These are phyloP conservation scores for Syngnathus rostellatus DNA, from an alignment of 2,797 vertebrate genomes.

Conservation along the genomic window DNA sequence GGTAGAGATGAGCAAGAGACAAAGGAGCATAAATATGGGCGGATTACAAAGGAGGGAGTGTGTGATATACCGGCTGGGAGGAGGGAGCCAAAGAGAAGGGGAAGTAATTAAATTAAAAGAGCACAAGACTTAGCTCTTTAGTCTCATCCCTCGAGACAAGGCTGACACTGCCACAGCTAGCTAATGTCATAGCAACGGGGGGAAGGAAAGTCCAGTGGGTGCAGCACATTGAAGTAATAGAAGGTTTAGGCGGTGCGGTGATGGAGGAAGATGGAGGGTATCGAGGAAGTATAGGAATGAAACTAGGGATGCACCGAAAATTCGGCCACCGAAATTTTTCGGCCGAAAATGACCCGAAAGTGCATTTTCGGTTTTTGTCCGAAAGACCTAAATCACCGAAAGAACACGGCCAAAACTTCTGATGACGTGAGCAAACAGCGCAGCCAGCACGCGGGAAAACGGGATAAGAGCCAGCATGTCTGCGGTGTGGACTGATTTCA, in stretches of 20 bases:
- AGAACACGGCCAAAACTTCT: no score
- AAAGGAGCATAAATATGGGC: conserved; percentile 5
- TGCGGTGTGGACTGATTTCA: no score
- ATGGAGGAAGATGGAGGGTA: conserved; percentile 7
- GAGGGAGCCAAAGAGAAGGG: conserved; percentile 22
- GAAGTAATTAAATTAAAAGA: conserved; percentile 64
- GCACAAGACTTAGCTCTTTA: conserved; percentile 60
- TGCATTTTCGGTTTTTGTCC: no score
- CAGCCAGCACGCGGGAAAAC: no score
- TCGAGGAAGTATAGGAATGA: conserved; percentile 5
- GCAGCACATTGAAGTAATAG: conserved; percentile 27
- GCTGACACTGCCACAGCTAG: conserved; percentile 55
- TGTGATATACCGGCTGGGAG: conserved; percentile 23
- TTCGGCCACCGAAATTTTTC: no score
- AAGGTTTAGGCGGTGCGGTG: conserved; percentile 3
- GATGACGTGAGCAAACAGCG: no score
- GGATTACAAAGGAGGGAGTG: conserved; percentile 13
- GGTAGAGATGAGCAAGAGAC: conserved; percentile 23
- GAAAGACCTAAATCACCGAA: no score
- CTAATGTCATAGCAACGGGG: conserved; percentile 69
- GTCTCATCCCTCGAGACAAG: conserved; percentile 58
- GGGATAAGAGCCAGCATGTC: no score
- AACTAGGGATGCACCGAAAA: neutral
- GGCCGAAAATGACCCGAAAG: no score
- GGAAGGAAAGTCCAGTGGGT: conserved; percentile 57